Conservation (phyloP, 1,140 invertebrate species). For the Metaphire vulgaris region DNA sequence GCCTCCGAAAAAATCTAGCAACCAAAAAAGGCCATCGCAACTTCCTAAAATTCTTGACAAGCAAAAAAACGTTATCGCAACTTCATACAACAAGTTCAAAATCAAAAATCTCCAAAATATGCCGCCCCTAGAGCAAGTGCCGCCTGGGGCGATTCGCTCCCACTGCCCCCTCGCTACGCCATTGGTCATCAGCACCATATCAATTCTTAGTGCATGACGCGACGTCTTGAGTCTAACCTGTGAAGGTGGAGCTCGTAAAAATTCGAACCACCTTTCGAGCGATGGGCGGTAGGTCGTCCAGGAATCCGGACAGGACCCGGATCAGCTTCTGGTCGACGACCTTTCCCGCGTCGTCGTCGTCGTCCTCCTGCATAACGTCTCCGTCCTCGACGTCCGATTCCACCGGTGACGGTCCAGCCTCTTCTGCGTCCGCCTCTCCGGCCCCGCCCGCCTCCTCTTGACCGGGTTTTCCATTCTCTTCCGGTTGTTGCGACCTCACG, state of each 20-base stretch:
- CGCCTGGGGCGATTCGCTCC: too few species aligned
- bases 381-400: slow-evolving; percentile 10
- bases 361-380: slow-evolving; percentile 11
- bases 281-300: slow-evolving; percentile 82
- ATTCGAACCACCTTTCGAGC: slow-evolving; percentile 97
- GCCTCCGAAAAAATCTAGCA: too few species aligned
- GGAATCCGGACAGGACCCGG: slow-evolving; percentile 71
- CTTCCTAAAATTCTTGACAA: too few species aligned
- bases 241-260: slow-evolving; percentile 97
- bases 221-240: slow-evolving; percentile 69
- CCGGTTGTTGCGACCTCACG: not conserved
- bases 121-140: too few species aligned
- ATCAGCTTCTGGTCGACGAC: slow-evolving; percentile 16
- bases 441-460: not conserved
- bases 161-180: too few species aligned
- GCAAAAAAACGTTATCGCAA: too few species aligned
- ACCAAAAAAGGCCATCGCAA: too few species aligned
- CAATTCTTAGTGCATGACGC: too few species aligned
- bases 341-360: not conserved
- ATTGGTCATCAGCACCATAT: too few species aligned
- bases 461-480: not conserved
- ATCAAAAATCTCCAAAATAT: too few species aligned
- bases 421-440: not conserved
- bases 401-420: not conserved
- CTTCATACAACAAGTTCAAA: too few species aligned